Evolutionary conservation across 2,888 invertebrate genomes (phyloP), one percentile per base, ranked within the genome.

Genomic region (Melanchra persicariae): DNA sequence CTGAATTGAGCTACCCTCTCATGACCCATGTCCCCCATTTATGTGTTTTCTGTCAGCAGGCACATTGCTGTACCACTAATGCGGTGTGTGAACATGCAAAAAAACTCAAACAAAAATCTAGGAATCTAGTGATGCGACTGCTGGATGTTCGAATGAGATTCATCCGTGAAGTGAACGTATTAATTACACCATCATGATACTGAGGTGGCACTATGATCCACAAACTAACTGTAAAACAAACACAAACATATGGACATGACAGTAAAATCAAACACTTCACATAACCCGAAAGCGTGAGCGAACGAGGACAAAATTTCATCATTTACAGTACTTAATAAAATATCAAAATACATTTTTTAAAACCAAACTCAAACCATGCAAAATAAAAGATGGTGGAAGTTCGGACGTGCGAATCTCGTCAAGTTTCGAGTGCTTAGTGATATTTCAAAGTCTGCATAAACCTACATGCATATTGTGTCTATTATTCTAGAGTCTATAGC

Each of bases 351-450:
- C 82, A 76, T 73, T 74, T 57, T 70, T 68, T 55, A 73, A 77
- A 86, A 86, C 81, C 82, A 87, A 89, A 90, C 74, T 85, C 87
- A 90, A 90, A 91, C 84, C 93, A 93, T 93, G 93, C 93, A 92
- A 89, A 90, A 87, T 82, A 86, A 88, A 70, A 83, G 73, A 78
- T 81, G 57, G 75, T 87, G 79, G 70, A 83, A 80, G 59, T 77
- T 83, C 72, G 59, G 82, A 87, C 89, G 91, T 91, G 91, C 89
- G 85, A 75, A 77, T 85, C 85, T 85, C 81, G 67, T 76, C 66
- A 66, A 70, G 64, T 79, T 73, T 62, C 63, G 55, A 74, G 87
- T 86, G 82, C 85, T 76, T 74, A 62, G 73, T 85, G 81, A 84
- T 67, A 76, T 43, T 67, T 79, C 55, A 84, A 79, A 74, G 64